Evolutionary conservation across 2,113 vertebrate genomes (phyloP).

Genomic region (Apeltes quadracus): DNA sequence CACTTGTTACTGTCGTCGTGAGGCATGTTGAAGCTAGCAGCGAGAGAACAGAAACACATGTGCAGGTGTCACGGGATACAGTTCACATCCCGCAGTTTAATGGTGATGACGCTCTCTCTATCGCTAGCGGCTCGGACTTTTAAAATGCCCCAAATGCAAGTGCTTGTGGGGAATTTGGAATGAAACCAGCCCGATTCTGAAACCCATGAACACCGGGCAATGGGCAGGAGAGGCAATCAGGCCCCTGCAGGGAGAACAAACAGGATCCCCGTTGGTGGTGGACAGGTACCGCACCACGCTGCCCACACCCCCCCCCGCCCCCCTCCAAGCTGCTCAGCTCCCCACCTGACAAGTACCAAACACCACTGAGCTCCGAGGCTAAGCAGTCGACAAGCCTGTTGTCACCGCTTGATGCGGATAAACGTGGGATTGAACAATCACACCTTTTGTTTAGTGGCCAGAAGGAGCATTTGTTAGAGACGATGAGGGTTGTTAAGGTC

Average conservation of each 20-base stretch:
- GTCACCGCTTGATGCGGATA: constrained; percentile 66
- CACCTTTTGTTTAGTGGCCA: constrained; percentile 51
- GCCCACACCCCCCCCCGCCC: background rate
- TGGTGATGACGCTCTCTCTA: background rate
- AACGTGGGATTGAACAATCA: constrained; percentile 68
- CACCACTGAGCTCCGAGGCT: constrained; percentile 52
- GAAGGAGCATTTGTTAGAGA: constrained; percentile 56
- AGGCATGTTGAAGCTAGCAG: constrained; percentile 96
- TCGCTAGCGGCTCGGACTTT: background rate
- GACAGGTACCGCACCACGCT: constrained; percentile 27
- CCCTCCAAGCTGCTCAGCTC: constrained; percentile 27
- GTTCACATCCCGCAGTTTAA: background rate
- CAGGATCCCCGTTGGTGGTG: constrained; percentile 10
- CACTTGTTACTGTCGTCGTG: constrained; percentile 98
- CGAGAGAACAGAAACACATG: constrained; percentile 11
- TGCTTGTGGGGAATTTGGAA: constrained; percentile 26
- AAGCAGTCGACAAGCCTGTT: constrained; percentile 52
- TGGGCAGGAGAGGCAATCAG: constrained; percentile 9
- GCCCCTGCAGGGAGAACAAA: constrained; percentile 23
- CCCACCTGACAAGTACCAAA: constrained; percentile 57
- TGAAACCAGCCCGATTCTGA: constrained; percentile 29
- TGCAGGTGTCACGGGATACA: background rate
- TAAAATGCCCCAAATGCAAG: background rate
- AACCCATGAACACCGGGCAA: constrained; percentile 17
- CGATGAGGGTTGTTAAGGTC: constrained; percentile 53